Evolutionary conservation across 2,113 vertebrate genomes (phyloP).

Genomic region (Callopanchax toddi): DNA sequence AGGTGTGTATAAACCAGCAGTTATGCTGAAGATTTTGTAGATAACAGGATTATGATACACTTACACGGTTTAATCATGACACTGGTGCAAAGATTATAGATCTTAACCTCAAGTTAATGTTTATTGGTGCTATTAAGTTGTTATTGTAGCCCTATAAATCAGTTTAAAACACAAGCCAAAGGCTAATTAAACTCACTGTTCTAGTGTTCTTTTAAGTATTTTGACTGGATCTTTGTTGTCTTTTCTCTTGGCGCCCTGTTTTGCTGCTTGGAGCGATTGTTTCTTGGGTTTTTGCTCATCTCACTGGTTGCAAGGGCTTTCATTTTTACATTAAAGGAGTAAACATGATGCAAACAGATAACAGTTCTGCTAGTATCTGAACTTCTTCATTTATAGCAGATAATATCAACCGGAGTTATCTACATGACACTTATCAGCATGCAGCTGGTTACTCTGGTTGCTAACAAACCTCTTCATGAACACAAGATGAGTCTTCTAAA

Average conservation of each 20-base stretch:
- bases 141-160: too few relatives aligned
- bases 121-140: not conserved
- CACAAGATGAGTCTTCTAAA: too few relatives aligned
- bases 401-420: not conserved
- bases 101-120: not conserved
- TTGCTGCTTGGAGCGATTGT: not conserved
- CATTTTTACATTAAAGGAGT: too few relatives aligned
- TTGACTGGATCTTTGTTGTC: too few relatives aligned
- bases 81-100: not conserved
- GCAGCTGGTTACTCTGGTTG: not conserved
- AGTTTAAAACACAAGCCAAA: too few relatives aligned
- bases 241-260: not conserved
- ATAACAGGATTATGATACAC: too few relatives aligned
- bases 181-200: too few relatives aligned
- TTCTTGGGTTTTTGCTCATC: too few relatives aligned
- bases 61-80: not conserved
- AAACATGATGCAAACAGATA: not conserved
- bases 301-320: too few relatives aligned
- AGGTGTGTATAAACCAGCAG: conserved; percentile 79
- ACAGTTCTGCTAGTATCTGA: not conserved
- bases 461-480: not conserved
- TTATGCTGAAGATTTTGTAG: too few relatives aligned
- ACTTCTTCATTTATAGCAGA: not conserved
- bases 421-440: too few relatives aligned
- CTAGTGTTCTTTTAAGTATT: too few relatives aligned